A percentile compares a stretch with the other conserved stretches of the same genome.
Evolutionary conservation across 2,888 invertebrate genomes (phyloP).

Genomic region (Drosophila lacicola): DNA sequence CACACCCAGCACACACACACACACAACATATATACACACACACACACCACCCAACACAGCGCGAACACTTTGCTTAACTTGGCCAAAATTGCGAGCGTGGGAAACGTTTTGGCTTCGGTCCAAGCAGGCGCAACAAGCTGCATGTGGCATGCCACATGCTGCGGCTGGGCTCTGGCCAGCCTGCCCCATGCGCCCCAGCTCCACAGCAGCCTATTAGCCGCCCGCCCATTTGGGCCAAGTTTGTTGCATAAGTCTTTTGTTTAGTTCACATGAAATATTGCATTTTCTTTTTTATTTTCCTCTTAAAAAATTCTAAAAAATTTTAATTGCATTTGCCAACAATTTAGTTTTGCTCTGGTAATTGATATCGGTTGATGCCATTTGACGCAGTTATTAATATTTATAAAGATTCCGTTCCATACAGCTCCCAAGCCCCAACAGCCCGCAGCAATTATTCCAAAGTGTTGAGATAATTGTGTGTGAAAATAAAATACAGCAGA

Average conservation of each 20-base stretch:
- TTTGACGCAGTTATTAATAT: slow-evolving; percentile 25
- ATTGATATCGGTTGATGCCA: slow-evolving; percentile 10
- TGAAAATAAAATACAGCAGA: slow-evolving; percentile 15
- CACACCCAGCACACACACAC: slow-evolving; percentile 29
- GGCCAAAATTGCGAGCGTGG: slow-evolving; percentile 55
- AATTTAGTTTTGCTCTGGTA: slow-evolving; percentile 24
- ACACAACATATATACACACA: slow-evolving; percentile 14
- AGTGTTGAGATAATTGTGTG: slow-evolving; percentile 51
- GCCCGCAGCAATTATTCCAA: slow-evolving; percentile 19
- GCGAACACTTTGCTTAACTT: slow-evolving; percentile 6
- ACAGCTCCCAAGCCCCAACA: not conserved
- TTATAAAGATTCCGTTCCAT: slow-evolving; percentile 22
- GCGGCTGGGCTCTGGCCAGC: slow-evolving; percentile 6
- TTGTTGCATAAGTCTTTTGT: slow-evolving; percentile 79
- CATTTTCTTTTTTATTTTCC: not conserved
- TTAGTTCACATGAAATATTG: slow-evolving; percentile 6
- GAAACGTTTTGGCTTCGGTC: slow-evolving; percentile 37
- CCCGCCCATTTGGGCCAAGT: slow-evolving; percentile 44
- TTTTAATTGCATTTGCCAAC: not conserved
- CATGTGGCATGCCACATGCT: slow-evolving; percentile 59
- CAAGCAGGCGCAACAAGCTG: slow-evolving; percentile 23
- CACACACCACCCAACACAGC: not conserved
- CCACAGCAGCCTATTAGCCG: slow-evolving; percentile 3
- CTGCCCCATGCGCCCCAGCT: not conserved
- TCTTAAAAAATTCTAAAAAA: not conserved